These are phyloP conservation scores for Cryptus armator DNA, from an alignment of 2,888 invertebrate genomes.

Conservation along the genomic window DNA sequence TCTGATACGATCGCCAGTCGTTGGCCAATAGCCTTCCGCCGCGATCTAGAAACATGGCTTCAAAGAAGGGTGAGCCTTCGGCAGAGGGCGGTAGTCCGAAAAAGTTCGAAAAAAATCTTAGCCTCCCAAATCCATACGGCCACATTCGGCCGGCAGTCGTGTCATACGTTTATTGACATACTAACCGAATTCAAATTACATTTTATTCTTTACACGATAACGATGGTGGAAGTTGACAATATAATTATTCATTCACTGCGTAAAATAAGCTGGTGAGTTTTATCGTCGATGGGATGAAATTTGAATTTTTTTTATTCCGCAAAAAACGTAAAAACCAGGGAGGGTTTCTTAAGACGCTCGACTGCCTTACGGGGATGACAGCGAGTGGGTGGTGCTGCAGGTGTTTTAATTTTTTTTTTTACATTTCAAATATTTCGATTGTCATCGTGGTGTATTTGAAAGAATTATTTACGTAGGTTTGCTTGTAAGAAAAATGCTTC, in stretches of 20 bases:
- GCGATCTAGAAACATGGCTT: no score
- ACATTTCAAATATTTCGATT: background rate
- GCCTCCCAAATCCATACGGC: constrained; percentile 54
- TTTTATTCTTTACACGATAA: constrained; percentile 71
- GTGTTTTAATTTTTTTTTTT: constrained; percentile 30
- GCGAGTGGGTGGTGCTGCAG: constrained; percentile 68
- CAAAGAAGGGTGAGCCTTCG: no score
- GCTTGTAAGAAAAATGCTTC: constrained; percentile 86
- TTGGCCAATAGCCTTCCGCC: no score
- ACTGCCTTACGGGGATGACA: constrained; percentile 41
- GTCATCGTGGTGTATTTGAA: background rate
- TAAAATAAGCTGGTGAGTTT: constrained; percentile 93
- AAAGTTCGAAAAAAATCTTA: background rate
- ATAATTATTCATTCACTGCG: no score
- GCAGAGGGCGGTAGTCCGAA: no score
- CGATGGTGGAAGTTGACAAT: constrained; percentile 98
- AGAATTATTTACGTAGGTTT: constrained; percentile 86
- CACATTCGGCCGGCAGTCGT: constrained; percentile 52
- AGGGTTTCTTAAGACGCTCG: constrained; percentile 25
- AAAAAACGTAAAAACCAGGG: constrained; percentile 18
- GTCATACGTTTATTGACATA: constrained; percentile 60
- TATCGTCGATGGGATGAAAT: constrained; percentile 22
- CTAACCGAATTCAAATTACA: constrained; percentile 44
- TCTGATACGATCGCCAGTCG: no score
- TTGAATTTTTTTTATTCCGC: background rate